Base-by-base conservation (phyloP, 2,888 invertebrate genomes). In the Subacronicta megacephala region DNA sequence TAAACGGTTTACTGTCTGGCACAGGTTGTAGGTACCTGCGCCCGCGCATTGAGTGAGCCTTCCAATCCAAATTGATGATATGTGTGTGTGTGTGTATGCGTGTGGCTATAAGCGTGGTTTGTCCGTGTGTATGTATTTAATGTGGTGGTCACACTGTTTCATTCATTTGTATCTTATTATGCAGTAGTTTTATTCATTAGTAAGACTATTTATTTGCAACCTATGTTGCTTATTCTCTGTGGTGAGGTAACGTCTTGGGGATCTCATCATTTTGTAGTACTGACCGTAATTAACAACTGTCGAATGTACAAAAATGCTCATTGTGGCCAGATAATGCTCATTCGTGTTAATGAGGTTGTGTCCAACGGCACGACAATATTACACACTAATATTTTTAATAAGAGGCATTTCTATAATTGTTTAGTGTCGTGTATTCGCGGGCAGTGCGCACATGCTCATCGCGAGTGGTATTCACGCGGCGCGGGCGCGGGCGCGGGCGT, bases 391-490 rank as follows among this genome's bases (percentile, higher is more conserved):
- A 26, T 26, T 10, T 26, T 26, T n/a, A n/a, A 26, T 2, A 26
- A 31, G 31, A 3, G 12, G 12, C 1, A 2, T 31, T 31, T 5
- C 5, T 31, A 12, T 2, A n/a, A n/a, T 20, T 36, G 10, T 7
- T 10, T 1, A 6, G n/a, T 16, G n/a, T 1, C 15, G 43, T 1
- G 7, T 5, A 16, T 16, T 37, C 51, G 52, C 56, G 46, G 35
- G 42, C n/a, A n/a, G n/a, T n/a, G n/a, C n/a, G 40, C 51, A 49
- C 56, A 43, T 31, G 42, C 51, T 54, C 57, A 42, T 15, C 42
- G 53, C 49, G 23, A 18, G 58, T 31, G 53, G 59, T 73, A 75
- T 75, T 58, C 73, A 73, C 73, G 45, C 41, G 9, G 42, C 52
- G 58, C 52, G 36, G 41, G 44, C 54, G 58, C 53, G 38, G 41